These are phyloP conservation scores for Clitarchus hookeri DNA, from an alignment of 2,888 invertebrate species.

Conservation along the genomic window DNA sequence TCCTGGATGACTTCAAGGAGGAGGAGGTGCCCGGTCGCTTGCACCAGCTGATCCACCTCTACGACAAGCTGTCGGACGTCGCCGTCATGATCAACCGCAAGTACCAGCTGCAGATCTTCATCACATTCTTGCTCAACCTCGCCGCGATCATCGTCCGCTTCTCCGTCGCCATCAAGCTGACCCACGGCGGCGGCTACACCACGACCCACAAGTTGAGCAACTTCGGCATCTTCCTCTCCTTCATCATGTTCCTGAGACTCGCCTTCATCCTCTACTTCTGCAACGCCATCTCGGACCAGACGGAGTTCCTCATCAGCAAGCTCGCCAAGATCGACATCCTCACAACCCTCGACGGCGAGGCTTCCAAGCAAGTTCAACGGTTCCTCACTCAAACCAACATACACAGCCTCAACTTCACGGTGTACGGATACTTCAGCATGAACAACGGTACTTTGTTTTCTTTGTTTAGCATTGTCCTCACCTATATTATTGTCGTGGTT, in stretches of 20 bases:
- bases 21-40: neutral
- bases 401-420: neutral
- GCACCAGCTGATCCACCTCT: neutral
- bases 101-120: neutral
- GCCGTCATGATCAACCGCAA: neutral
- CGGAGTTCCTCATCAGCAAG: neutral
- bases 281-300: neutral
- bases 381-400: neutral
- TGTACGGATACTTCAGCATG: neutral
- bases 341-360: neutral
- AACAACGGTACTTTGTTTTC: neutral
- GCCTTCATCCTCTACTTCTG: neutral
- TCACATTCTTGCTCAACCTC: neutral
- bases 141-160: neutral
- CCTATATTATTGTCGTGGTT: neutral
- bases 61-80: neutral
- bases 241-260: neutral
- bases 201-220: neutral
- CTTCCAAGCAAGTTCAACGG: neutral
- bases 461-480: neutral
- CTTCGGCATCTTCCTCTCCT: neutral
- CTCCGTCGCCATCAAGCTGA: neutral
- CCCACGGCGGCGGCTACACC: neutral
- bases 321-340: neutral
- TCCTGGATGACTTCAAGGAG: neutral